These are phyloP conservation scores for Chrysotoxum bicinctum DNA, from an alignment of 2,888 invertebrate genomes.

Conservation along the genomic window DNA sequence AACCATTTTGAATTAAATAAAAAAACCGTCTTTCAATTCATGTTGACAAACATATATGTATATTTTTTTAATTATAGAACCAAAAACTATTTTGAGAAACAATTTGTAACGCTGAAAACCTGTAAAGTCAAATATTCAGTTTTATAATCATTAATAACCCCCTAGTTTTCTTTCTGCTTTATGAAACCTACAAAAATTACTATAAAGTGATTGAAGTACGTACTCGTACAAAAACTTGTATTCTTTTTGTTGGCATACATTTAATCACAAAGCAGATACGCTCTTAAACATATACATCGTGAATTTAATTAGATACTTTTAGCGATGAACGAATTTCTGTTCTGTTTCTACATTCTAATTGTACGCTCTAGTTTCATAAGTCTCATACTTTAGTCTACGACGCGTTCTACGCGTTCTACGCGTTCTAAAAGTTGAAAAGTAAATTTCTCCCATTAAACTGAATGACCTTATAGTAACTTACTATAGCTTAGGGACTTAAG, in stretches of 20 bases:
- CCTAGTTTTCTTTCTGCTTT: not conserved
- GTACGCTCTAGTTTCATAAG: slow-evolving; percentile 29
- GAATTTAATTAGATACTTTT: slow-evolving; percentile 56
- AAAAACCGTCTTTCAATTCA: not conserved
- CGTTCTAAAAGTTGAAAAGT: slow-evolving; percentile 2
- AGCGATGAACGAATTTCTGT: slow-evolving; percentile 43
- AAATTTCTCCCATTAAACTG: slow-evolving; percentile 14
- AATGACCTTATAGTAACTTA: not conserved
- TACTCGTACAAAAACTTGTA: not conserved
- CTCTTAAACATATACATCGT: slow-evolving; percentile 20
- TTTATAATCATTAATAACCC: not conserved
- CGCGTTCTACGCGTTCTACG: not conserved
- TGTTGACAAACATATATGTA: not conserved
- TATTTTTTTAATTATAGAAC: not conserved
- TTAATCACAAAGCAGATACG: not conserved
- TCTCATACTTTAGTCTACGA: slow-evolving; percentile 1
- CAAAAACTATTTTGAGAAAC: not conserved
- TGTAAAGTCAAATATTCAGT: not conserved
- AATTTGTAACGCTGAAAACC: not conserved
- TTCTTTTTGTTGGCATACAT: not conserved
- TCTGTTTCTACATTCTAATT: slow-evolving; percentile 18
- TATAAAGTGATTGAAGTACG: not conserved
- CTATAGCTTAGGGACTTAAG: slow-evolving; percentile 10
- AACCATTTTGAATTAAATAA: too few species aligned
- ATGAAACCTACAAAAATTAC: not conserved